Percentiles rank a stretch among this genome's conserved stretches.
phyloP scores from a whole-genome alignment of 2,113 vertebrate genomes.

The Cardinalis cardinalis region DNA sequence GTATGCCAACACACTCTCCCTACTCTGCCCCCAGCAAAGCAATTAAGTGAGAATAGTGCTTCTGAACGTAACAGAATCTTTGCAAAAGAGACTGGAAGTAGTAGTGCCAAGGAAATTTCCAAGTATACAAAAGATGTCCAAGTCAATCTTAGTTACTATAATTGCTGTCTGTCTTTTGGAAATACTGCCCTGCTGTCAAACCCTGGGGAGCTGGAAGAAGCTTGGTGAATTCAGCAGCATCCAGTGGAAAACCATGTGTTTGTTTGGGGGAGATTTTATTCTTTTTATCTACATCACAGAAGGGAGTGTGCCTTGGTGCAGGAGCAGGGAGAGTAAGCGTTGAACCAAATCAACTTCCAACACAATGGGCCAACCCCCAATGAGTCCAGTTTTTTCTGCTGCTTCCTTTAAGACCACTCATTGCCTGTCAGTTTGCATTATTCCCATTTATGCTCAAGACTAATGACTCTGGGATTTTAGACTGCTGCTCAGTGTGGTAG shows the following conservation, averaged over 20 bases:
- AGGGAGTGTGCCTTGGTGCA: too few relatives aligned
- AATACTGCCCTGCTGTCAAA: not conserved
- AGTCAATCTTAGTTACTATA: not conserved
- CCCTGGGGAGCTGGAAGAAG: not conserved
- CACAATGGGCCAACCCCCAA: too few relatives aligned
- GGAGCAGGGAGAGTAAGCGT: too few relatives aligned
- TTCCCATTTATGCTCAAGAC: too few relatives aligned
- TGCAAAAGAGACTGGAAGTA: not conserved
- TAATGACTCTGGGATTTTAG: too few relatives aligned
- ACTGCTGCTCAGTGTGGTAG: too few relatives aligned
- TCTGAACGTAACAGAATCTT: not conserved
- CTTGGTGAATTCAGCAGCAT: not conserved
- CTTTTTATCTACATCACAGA: too few relatives aligned
- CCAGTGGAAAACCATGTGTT: not conserved
- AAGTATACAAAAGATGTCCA: not conserved
- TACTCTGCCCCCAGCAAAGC: not conserved
- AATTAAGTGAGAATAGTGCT: not conserved
- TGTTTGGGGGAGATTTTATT: not conserved
- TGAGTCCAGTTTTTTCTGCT: too few relatives aligned
- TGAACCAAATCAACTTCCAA: too few relatives aligned
- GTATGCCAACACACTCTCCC: rapidly evolving
- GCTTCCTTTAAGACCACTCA: too few relatives aligned
- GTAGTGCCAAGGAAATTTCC: not conserved
- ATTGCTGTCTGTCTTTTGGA: not conserved
- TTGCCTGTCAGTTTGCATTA: too few relatives aligned